phyloP scores from a whole-genome alignment of 2,113 vertebrate genomes.

The Cynopterus brachyotis region DNA sequence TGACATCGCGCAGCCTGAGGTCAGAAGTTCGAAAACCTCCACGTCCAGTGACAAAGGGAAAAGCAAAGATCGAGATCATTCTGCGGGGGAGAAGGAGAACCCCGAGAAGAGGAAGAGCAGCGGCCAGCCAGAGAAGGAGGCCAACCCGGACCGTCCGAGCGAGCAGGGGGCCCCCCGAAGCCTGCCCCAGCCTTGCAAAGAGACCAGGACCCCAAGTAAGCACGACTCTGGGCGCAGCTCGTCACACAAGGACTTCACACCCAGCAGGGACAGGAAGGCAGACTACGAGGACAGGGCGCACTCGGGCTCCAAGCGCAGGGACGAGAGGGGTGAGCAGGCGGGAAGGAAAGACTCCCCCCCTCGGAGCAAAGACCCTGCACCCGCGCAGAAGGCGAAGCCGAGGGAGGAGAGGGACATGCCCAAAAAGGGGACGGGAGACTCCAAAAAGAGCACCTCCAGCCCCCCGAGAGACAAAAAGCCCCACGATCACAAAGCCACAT shows the following conservation, averaged over 20 bases:
- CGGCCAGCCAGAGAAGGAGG: conserved; percentile 82
- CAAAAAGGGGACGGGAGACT: conserved; percentile 82
- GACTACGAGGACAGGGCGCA: conserved; percentile 86
- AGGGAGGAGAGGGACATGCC: conserved; percentile 82
- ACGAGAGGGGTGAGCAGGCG: conserved; percentile 80
- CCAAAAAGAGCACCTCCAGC: conserved; percentile 81
- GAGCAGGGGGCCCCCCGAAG: conserved; percentile 83
- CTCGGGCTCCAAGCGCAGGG: conserved; percentile 84
- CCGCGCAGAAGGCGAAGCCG: conserved; percentile 81
- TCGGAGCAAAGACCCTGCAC: conserved; percentile 81
- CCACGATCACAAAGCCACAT: conserved; percentile 81
- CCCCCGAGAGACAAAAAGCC: conserved; percentile 83
- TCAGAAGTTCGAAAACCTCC: conserved; percentile 80
- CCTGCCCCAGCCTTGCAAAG: conserved; percentile 82
- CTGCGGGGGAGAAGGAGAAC: conserved; percentile 78
- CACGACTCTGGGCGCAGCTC: conserved; percentile 81
- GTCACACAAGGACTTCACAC: conserved; percentile 82
- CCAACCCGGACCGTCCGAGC: conserved; percentile 78
- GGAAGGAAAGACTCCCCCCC: conserved; percentile 86
- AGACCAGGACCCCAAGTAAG: conserved; percentile 85
- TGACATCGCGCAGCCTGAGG: conserved; percentile 81
- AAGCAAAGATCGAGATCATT: conserved; percentile 85
- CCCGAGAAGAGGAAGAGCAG: conserved; percentile 82
- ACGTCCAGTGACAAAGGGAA: conserved; percentile 78
- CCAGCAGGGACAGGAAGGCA: conserved; percentile 83